phyloP scores from a whole-genome alignment of 2,888 invertebrate species.

The Mesorhabditis belari region DNA sequence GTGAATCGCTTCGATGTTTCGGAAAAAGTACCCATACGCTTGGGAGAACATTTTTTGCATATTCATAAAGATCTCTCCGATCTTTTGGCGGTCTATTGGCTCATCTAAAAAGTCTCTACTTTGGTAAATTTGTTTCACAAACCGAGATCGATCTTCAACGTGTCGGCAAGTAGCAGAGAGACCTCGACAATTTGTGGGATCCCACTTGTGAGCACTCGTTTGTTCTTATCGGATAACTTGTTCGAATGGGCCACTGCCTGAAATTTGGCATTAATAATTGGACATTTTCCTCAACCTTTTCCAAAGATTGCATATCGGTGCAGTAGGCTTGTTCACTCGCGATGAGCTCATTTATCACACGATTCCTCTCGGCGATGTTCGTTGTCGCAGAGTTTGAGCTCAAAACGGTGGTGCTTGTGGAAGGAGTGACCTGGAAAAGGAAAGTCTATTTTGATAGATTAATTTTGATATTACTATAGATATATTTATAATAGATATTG shows the following conservation, averaged over 20 bases:
- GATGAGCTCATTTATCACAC: neutral
- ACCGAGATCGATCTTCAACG: neutral
- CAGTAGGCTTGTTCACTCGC: neutral
- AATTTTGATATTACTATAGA: too few relatives aligned
- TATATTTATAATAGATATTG: too few relatives aligned
- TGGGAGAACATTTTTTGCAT: conserved; percentile 39
- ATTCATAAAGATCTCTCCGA: conserved; percentile 35
- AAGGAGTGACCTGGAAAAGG: neutral
- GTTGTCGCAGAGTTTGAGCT: neutral
- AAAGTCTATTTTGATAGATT: too few relatives aligned
- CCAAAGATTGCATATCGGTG: neutral
- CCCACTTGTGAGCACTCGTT: neutral
- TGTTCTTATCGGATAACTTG: neutral
- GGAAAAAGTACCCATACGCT: conserved; percentile 42
- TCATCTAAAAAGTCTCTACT: conserved; percentile 24
- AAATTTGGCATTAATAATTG: neutral
- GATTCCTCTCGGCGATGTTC: neutral
- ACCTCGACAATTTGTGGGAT: neutral
- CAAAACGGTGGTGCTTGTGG: neutral
- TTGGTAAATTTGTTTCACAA: too few relatives aligned
- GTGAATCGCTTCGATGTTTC: conserved; percentile 45
- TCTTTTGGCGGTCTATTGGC: conserved; percentile 20
- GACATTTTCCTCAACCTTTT: neutral
- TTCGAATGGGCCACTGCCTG: neutral
- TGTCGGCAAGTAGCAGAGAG: neutral